Evolutionary conservation across 1,140 invertebrate genomes (phyloP).

Genomic region (Hypsibius dujardini): DNA sequence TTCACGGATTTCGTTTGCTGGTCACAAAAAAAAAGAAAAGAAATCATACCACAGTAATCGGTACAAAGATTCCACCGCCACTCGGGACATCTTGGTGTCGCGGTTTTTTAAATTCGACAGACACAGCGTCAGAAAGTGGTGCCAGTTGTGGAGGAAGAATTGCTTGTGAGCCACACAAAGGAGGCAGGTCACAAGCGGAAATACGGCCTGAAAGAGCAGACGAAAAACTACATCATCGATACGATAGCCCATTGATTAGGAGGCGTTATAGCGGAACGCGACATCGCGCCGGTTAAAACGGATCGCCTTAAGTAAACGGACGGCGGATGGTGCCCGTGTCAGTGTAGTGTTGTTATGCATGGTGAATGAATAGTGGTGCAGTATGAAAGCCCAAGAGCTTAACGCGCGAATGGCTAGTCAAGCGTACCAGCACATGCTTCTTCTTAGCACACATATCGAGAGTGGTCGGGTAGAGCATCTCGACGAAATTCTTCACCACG

Average conservation of each 20-base stretch:
- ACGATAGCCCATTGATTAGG: too few species aligned
- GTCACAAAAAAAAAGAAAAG: neutral
- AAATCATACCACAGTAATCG: constrained; percentile 37
- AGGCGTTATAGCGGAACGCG: neutral
- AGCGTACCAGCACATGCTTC: constrained; percentile 62
- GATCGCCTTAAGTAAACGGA: constrained; percentile 20
- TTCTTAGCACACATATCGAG: constrained; percentile 92
- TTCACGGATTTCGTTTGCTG: too few species aligned
- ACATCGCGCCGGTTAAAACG: neutral
- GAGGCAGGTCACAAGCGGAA: constrained; percentile 89
- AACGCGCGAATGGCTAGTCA: constrained; percentile 15
- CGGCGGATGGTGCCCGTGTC: constrained; percentile 5
- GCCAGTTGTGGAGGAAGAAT: constrained; percentile 95
- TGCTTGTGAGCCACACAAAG: constrained; percentile 92
- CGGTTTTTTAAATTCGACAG: constrained; percentile 90
- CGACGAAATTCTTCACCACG: constrained; percentile 94
- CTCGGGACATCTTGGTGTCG: constrained; percentile 90
- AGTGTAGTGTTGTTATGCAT: neutral
- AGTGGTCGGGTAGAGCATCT: constrained; percentile 85
- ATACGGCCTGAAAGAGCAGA: constrained; percentile 47
- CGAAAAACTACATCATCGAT: constrained; percentile 21
- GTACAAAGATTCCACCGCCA: constrained; percentile 60
- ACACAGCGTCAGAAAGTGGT: constrained; percentile 92
- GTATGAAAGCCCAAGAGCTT: neutral
- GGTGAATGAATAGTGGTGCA: constrained; percentile 8